These are phyloP conservation scores for Copidosoma floridanum DNA, from an alignment of 1,140 invertebrate species.

Conservation along the genomic window DNA sequence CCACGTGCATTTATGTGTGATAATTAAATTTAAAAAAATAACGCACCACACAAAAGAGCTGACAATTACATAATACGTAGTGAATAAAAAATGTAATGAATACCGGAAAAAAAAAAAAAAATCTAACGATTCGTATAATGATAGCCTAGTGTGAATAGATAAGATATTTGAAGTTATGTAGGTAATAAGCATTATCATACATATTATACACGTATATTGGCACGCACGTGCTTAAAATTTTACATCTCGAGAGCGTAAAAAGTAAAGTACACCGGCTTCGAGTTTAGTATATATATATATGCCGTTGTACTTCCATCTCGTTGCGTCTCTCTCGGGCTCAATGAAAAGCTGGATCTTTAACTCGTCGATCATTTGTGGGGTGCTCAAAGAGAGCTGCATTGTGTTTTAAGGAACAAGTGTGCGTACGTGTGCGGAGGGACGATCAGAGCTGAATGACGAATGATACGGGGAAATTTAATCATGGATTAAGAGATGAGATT, in stretches of 20 bases:
- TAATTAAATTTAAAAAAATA: no score
- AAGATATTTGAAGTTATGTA: conserved; percentile 22
- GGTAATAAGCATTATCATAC: conserved; percentile 1
- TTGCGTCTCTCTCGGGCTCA: conserved; percentile 7
- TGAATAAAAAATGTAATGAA: no score
- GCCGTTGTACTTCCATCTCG: no score
- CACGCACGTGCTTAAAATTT: neutral
- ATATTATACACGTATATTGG: conserved; percentile 9
- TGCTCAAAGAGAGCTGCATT: no score
- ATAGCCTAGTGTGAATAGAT: conserved; percentile 43
- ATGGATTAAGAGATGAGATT: neutral
- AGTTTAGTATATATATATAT: no score
- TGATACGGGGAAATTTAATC: neutral
- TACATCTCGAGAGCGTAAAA: conserved; percentile 20
- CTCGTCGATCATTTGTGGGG: neutral
- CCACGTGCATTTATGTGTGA: conserved; percentile 24
- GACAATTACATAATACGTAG: conserved; percentile 21
- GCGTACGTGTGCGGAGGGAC: no score
- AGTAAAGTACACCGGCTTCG: conserved; percentile 5
- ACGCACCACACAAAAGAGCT: conserved; percentile 22
- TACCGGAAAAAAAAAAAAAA: no score
- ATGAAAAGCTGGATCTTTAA: conserved; percentile 21
- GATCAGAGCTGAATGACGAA: neutral
- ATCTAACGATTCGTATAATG: no score
- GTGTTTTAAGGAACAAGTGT: neutral